Evolutionary conservation across 2,113 vertebrate genomes (phyloP), one percentile per base, ranked within the genome.

Genomic region (Setophaga coronata): DNA sequence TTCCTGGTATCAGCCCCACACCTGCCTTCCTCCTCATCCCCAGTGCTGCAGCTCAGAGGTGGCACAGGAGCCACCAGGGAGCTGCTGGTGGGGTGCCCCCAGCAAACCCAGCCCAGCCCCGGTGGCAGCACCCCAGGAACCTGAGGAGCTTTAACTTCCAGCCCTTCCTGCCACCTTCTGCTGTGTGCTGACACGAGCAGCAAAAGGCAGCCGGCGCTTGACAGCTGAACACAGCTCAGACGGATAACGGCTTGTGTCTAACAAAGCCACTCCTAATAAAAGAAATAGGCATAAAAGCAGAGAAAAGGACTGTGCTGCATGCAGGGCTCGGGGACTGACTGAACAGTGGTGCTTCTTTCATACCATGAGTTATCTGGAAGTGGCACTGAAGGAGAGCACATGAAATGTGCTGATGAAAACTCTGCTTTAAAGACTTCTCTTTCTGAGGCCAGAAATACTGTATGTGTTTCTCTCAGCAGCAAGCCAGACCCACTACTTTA

Each of bases 181-280:
- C 91, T 47, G 65, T 16, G 60, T 47, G 51, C 88, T 53, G 85
- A 79, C 13, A 69, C 6, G 7, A 89, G 87, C 70, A 57, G 78
- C 48, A 31, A 69, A 87, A 88, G 86, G 79, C 82, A 86, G 64
- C 47, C 60, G 14, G 81, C 2, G 1, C 77, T 36, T 87, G 73
- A 76, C 87, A 96, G 93, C 87, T 61, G 87, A 95, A 90, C 70
- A 53, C 70, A 66, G 70, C 87, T 87, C 88, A 92, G 86, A 60
- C 42, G 23, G 81, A 40, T 16, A 90, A 77, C 14, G 9, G 60
- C 73, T 92, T 53, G 47, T 71, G 76, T 82, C 93, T 93, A 83
- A 94, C 90, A 92, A 96, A 94, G 85, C 61, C 67, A 21, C 33
- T n/a, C 90, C 66, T 71, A 89, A 89, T 43, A 83, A 74, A 94